A percentile compares a stretch with the other conserved stretches of the same genome.
Conservation (phyloP, 2,797 vertebrate genomes). For the Cyprinodon diabolis region DNA sequence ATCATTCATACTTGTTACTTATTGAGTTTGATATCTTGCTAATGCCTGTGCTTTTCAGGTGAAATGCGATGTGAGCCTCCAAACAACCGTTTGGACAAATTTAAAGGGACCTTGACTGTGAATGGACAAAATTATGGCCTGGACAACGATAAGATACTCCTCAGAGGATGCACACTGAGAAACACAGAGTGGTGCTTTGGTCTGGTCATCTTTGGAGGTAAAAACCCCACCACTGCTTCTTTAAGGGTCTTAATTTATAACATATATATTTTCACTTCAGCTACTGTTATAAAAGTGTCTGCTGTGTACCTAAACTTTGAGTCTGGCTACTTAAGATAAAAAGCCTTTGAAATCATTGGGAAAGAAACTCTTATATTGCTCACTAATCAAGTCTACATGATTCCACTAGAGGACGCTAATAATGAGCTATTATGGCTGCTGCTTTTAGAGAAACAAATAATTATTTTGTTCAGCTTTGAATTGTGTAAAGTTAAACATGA, state of each 20-base stretch:
- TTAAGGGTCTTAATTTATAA: too few relatives aligned
- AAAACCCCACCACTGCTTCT: constrained; percentile 5
- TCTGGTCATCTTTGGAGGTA: constrained; percentile 93
- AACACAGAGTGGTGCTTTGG: constrained; percentile 98
- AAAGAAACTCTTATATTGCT: background rate
- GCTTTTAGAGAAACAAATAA: background rate
- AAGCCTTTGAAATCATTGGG: background rate
- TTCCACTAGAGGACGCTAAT: background rate
- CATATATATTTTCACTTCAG: too few relatives aligned
- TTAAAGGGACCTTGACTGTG: constrained; percentile 84
- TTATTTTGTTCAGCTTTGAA: background rate
- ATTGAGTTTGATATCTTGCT: background rate
- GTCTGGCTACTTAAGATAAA: background rate
- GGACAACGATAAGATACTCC: constrained; percentile 90
- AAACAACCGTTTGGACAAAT: constrained; percentile 93
- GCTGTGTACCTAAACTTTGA: background rate
- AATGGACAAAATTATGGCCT: constrained; percentile 78
- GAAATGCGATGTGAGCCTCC: constrained; percentile 89
- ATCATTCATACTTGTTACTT: background rate
- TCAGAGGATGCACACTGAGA: constrained; percentile 91
- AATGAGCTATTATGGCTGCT: background rate
- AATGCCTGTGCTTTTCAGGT: constrained; percentile 71
- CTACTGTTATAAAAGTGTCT: too few relatives aligned
- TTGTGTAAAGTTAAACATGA: background rate
- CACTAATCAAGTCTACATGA: background rate